phyloP scores from a whole-genome alignment of 2,113 vertebrate genomes.

The Lipotes vexillifer region DNA sequence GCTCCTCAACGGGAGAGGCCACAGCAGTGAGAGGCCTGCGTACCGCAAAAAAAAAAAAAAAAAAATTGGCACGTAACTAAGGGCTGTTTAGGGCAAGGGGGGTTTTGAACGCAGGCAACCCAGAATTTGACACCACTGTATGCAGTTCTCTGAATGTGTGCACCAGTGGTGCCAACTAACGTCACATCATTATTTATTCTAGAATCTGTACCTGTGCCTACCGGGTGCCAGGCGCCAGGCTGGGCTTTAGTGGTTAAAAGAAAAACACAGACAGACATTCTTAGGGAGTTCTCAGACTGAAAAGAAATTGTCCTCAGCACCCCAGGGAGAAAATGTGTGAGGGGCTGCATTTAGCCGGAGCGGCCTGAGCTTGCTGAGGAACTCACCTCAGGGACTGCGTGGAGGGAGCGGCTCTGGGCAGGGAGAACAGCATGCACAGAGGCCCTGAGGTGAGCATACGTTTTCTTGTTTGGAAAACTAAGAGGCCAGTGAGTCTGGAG shows the following conservation, averaged over 20 bases:
- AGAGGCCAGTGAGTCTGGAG: neutral
- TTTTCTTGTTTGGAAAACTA: neutral
- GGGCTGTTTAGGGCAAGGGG: neutral
- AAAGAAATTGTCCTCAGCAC: neutral
- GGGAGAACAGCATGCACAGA: neutral
- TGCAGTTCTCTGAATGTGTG: rapidly evolving
- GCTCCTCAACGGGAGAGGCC: too few species aligned
- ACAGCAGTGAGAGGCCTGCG: too few species aligned
- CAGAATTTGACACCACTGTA: rapidly evolving
- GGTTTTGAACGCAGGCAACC: neutral
- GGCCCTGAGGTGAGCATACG: neutral
- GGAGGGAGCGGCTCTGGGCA: neutral
- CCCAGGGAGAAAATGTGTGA: neutral
- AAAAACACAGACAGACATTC: neutral
- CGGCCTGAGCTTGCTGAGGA: neutral
- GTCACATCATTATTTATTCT: neutral
- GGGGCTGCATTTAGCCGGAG: neutral
- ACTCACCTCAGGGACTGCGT: neutral
- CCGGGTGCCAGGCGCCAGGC: neutral
- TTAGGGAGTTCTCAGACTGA: neutral
- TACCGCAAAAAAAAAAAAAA: too few species aligned
- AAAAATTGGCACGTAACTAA: neutral
- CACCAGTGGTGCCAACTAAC: neutral
- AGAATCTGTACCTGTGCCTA: neutral
- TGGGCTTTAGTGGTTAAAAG: neutral